phyloP scores from a whole-genome alignment of 2,888 invertebrate genomes.

The Cephus rjabovi region DNA sequence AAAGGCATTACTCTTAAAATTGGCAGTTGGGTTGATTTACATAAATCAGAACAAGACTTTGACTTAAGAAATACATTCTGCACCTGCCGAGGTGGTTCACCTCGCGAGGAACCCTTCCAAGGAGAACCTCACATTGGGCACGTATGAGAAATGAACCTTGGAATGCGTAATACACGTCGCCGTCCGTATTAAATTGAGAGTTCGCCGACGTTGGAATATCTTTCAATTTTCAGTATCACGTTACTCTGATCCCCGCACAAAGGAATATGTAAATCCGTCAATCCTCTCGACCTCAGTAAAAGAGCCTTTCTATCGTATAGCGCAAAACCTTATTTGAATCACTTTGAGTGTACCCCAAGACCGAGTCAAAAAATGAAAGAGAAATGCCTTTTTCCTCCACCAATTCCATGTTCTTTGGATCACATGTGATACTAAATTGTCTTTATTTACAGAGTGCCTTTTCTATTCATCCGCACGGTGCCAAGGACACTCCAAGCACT shows the following conservation, averaged over 20 bases:
- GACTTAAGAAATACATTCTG: not conserved
- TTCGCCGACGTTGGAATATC: not conserved
- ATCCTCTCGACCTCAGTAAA: not conserved
- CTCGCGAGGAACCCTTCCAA: not conserved
- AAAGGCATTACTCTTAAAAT: not conserved
- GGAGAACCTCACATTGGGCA: not conserved
- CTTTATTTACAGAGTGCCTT: slow-evolving; percentile 68
- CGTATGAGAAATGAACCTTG: not conserved
- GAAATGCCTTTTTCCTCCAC: not conserved
- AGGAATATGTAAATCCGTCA: not conserved
- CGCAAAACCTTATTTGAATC: not conserved
- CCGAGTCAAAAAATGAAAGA: not conserved
- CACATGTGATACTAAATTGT: not conserved
- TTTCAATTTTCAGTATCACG: not conserved
- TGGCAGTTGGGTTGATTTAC: not conserved
- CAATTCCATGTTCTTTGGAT: not conserved
- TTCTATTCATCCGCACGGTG: slow-evolving; percentile 66
- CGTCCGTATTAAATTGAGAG: not conserved
- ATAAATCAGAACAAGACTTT: not conserved
- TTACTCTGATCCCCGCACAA: not conserved
- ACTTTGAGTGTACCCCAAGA: not conserved
- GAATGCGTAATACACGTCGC: not conserved
- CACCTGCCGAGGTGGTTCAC: not conserved
- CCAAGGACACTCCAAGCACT: slow-evolving; percentile 46
- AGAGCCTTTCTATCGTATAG: not conserved